Evolutionary conservation across 2,113 vertebrate species (phyloP).

Genomic region (Reinhardtius hippoglossoides): DNA sequence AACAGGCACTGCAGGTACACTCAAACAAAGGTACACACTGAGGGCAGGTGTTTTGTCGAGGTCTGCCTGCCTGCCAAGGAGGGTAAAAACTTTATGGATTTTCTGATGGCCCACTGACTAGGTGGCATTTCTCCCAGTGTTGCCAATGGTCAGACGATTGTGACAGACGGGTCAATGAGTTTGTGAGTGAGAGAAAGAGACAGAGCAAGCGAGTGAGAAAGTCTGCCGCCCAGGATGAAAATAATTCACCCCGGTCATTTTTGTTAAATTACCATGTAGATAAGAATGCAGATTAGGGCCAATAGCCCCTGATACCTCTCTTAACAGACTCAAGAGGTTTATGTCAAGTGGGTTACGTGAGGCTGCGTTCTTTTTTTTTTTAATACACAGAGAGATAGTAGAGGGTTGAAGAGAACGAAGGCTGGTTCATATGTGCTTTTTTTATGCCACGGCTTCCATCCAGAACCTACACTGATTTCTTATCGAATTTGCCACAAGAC

Average conservation of each 20-base stretch:
- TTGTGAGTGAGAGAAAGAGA: background rate
- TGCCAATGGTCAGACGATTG: no score
- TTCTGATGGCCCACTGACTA: no score
- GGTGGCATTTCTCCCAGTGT: no score
- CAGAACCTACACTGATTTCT: background rate
- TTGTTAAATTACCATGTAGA: background rate
- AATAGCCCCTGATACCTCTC: background rate
- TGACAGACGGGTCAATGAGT: no score
- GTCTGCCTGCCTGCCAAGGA: no score
- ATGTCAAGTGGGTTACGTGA: background rate
- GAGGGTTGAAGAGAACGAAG: conserved; percentile 1
- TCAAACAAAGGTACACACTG: no score
- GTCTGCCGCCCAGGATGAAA: background rate
- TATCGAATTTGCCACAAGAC: background rate
- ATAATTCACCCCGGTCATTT: background rate
- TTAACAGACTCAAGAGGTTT: background rate
- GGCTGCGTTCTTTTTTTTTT: background rate
- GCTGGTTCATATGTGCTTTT: background rate
- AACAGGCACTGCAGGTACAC: no score
- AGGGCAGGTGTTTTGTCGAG: no score
- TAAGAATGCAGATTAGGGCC: conserved; percentile 6
- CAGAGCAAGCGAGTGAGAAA: background rate
- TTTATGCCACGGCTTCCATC: background rate
- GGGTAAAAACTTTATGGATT: no score
- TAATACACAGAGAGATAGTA: background rate